A percentile compares a stretch with the other conserved stretches of the same genome.
These are phyloP conservation scores for Desmophyllum pertusum DNA, from an alignment of 92 coral and sea anemone genomes.

Conservation along the genomic window DNA sequence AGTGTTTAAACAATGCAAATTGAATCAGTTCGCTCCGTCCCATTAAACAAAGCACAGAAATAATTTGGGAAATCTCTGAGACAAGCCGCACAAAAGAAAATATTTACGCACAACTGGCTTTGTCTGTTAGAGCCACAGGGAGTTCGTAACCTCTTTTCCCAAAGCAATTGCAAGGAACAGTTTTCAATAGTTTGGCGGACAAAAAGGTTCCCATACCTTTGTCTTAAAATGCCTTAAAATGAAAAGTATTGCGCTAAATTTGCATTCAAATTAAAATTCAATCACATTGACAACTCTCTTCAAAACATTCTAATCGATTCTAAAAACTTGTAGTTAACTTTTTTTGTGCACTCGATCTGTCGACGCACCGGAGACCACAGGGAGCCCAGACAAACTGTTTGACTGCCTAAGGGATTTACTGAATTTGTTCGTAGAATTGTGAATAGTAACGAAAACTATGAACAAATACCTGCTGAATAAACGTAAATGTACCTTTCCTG, in stretches of 20 bases:
- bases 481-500: too few relatives aligned
- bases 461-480: too few relatives aligned
- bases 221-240: neutral
- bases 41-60: neutral
- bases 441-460: too few relatives aligned
- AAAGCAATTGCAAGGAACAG: too few relatives aligned
- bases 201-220: neutral
- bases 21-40: neutral
- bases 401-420: too few relatives aligned
- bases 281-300: neutral
- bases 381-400: too few relatives aligned
- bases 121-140: neutral
- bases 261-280: neutral
- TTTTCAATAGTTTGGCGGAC: neutral
- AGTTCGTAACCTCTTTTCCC: neutral
- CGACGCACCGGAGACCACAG: too few relatives aligned
- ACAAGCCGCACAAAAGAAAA: neutral
- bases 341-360: too few relatives aligned
- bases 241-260: neutral
- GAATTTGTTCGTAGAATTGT: too few relatives aligned
- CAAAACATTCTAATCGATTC: too few relatives aligned
- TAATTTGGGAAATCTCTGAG: constrained; percentile 25
- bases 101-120: neutral
- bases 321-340: too few relatives aligned
- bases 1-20: constrained; percentile 5